Percentiles rank a stretch among this genome's conserved stretches.
Evolutionary conservation across 92 coral and sea anemone genomes (phyloP).

Genomic region (Nematostella vectensis): DNA sequence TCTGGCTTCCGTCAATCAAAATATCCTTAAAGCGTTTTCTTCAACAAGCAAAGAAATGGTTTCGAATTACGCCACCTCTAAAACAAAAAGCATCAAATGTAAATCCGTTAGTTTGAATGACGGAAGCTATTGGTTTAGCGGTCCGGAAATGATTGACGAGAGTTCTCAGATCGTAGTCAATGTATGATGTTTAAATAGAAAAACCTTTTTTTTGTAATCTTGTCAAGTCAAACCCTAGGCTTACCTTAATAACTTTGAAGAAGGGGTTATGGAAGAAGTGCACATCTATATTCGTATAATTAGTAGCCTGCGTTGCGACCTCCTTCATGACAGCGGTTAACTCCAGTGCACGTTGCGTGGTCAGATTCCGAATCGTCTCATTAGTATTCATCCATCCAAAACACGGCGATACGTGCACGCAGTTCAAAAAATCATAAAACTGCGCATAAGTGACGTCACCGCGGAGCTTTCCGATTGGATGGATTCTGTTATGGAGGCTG

Average conservation of each 20-base stretch:
- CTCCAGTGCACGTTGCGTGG: constrained; percentile 61
- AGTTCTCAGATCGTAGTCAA: too few species aligned
- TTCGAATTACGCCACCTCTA: too few species aligned
- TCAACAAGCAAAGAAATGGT: too few species aligned
- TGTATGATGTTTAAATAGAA: too few species aligned
- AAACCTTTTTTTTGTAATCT: too few species aligned
- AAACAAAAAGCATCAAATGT: too few species aligned
- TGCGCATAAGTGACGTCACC: constrained; percentile 77
- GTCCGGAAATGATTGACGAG: too few species aligned
- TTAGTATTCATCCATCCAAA: constrained; percentile 85
- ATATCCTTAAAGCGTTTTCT: too few species aligned
- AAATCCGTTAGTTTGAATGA: too few species aligned
- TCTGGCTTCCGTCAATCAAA: too few species aligned
- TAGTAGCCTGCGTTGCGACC: constrained; percentile 44
- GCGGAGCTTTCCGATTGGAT: constrained; percentile 84
- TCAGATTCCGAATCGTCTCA: constrained; percentile 68
- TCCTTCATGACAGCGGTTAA: constrained; percentile 61
- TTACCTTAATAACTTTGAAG: constrained; percentile 47
- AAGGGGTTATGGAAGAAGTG: constrained; percentile 60
- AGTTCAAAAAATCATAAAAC: constrained; percentile 86
- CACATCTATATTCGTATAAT: constrained; percentile 67
- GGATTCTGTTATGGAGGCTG: constrained; percentile 75
- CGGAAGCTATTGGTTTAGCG: too few species aligned
- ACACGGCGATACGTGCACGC: constrained; percentile 89
- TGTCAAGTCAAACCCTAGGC: too few species aligned